These are phyloP conservation scores for Sebastiscus albofasciatus DNA, from an alignment of 2,797 vertebrate species.

Conservation along the genomic window DNA sequence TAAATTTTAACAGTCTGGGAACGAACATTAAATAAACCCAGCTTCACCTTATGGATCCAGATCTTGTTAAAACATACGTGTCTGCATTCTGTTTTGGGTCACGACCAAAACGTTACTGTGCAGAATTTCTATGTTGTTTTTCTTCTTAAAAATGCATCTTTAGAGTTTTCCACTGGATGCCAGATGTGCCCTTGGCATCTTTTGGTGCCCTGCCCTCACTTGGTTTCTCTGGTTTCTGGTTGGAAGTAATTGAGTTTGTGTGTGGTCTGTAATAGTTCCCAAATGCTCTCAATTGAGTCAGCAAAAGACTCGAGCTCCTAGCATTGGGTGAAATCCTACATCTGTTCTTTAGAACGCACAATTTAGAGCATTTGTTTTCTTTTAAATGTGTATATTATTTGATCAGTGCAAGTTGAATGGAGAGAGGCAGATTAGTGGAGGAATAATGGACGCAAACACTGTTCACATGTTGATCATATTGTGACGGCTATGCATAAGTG, in stretches of 20 bases:
- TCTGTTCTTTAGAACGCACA: neutral
- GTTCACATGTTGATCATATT: neutral
- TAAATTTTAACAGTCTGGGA: slow-evolving; percentile 28
- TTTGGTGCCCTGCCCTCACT: slow-evolving; percentile 30
- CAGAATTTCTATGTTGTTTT: slow-evolving; percentile 3
- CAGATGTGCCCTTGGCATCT: slow-evolving; percentile 58
- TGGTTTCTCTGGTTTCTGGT: slow-evolving; percentile 45
- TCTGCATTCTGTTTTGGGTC: slow-evolving; percentile 28
- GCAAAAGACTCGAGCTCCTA: neutral
- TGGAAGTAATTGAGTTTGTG: slow-evolving; percentile 51
- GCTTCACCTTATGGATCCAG: slow-evolving; percentile 15
- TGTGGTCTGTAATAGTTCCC: slow-evolving; percentile 59
- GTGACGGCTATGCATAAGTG: neutral
- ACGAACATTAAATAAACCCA: slow-evolving; percentile 19
- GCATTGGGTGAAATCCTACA: neutral
- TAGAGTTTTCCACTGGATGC: slow-evolving; percentile 18
- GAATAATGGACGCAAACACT: neutral
- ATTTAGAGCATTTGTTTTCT: neutral
- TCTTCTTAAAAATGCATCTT: slow-evolving; percentile 22
- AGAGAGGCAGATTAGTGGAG: neutral
- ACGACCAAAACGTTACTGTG: neutral
- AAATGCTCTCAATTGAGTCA: slow-evolving; percentile 46
- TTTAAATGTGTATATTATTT: neutral
- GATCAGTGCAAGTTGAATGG: neutral
- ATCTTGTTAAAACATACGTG: slow-evolving; percentile 3